Conservation (phyloP, 1,140 invertebrate species). For the Pentalonia nigronervosa region DNA sequence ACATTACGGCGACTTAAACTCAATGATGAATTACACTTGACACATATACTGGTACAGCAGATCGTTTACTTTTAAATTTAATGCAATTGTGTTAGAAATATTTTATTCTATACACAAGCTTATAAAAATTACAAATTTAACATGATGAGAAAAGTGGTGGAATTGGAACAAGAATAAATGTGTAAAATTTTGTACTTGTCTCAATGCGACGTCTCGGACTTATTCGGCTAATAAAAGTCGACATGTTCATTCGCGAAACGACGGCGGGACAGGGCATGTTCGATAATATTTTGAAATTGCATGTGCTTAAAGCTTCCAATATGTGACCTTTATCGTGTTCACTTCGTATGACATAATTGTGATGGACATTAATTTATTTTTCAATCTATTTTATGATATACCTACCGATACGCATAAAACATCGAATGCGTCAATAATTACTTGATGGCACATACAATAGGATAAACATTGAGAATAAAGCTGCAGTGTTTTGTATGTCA, state of each 20-base stretch:
- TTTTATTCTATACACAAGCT: not conserved
- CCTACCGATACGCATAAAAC: not conserved
- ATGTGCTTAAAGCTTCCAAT: constrained; percentile 26
- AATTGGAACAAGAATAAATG: not conserved
- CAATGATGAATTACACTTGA: too few species aligned
- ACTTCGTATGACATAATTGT: constrained; percentile 4
- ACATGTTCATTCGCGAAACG: not conserved
- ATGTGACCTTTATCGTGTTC: not conserved
- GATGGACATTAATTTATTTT: constrained; percentile 2
- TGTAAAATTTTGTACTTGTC: not conserved
- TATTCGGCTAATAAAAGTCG: not conserved
- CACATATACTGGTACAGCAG: too few species aligned
- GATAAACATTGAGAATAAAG: not conserved
- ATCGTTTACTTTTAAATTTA: too few species aligned
- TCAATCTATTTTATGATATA: not conserved
- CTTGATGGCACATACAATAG: not conserved
- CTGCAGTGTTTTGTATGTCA: not conserved
- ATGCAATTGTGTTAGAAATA: too few species aligned
- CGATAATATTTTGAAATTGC: not conserved
- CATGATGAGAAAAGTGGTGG: not conserved
- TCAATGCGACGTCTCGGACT: not conserved
- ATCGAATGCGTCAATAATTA: constrained; percentile 10
- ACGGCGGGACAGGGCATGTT: not conserved
- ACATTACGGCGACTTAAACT: too few species aligned
- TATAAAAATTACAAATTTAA: not conserved